Conservation (phyloP, 2,888 invertebrate species). For the Kryphioiulus occultus region DNA sequence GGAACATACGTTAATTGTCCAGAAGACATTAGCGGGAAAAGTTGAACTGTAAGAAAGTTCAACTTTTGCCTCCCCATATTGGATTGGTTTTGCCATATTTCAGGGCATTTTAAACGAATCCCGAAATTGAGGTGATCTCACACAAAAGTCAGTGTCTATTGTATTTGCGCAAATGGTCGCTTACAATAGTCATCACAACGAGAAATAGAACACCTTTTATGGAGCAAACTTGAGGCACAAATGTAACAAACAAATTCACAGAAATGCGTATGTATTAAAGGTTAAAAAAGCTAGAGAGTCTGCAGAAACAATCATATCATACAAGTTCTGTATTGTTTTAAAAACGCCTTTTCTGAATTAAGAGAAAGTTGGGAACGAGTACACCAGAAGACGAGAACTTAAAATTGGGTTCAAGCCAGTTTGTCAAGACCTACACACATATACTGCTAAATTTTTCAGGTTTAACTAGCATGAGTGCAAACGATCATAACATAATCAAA, state of each 20-base stretch:
- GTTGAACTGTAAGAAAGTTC: too few species aligned
- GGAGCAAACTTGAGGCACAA: slow-evolving; percentile 25
- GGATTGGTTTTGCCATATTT: too few species aligned
- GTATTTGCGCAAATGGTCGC: slow-evolving; percentile 25
- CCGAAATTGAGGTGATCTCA: neutral
- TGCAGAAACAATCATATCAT: slow-evolving; percentile 9
- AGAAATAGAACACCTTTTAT: slow-evolving; percentile 8
- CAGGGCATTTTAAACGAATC: neutral
- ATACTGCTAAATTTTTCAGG: neutral
- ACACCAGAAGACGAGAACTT: neutral
- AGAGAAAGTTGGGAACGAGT: neutral
- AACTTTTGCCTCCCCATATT: too few species aligned
- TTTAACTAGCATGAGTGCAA: too few species aligned
- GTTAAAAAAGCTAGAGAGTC: slow-evolving; percentile 40
- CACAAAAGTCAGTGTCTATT: neutral
- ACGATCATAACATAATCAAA: neutral
- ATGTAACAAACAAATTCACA: slow-evolving; percentile 38
- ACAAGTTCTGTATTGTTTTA: neutral
- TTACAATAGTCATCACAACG: neutral
- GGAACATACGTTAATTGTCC: too few species aligned
- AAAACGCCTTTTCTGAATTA: neutral
- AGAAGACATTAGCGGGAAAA: too few species aligned
- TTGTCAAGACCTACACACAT: neutral
- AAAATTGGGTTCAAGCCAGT: neutral
- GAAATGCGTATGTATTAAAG: slow-evolving; percentile 27